A percentile compares a stretch with the other conserved stretches of the same genome.
Evolutionary conservation across 2,888 invertebrate species (phyloP).

Genomic region (Lottia scabra): DNA sequence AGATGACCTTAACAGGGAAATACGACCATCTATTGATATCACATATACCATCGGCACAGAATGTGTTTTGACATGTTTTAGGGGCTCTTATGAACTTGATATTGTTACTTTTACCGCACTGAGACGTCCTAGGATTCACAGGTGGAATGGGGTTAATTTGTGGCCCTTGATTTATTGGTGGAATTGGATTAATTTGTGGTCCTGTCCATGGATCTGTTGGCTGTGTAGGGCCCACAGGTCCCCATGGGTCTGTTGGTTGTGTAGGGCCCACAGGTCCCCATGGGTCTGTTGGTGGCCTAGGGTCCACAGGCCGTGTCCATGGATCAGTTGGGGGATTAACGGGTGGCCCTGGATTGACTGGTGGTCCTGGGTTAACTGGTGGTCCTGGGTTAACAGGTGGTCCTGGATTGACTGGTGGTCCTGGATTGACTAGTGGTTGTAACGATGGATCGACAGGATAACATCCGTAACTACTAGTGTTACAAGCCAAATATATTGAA

Average conservation of each 20-base stretch:
- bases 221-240: no score
- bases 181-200: neutral
- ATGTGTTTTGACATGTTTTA: conserved; percentile 47
- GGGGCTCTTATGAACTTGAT: neutral
- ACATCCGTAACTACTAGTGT: conserved; percentile 25
- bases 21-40: conserved; percentile 55
- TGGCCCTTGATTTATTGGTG: neutral
- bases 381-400: conserved; percentile 23
- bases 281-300: conserved; percentile 10
- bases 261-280: no score
- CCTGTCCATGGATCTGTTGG: no score
- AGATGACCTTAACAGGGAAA: conserved; percentile 53
- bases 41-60: conserved; percentile 50
- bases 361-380: neutral
- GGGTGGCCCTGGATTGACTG: neutral
- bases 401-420: conserved; percentile 11
- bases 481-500: conserved; percentile 44
- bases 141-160: conserved; percentile 2
- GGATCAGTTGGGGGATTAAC: neutral
- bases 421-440: conserved; percentile 21
- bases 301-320: neutral
- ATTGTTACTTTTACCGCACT: neutral
- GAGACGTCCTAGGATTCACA: neutral
- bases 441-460: conserved; percentile 31
- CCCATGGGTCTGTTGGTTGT: no score